These are phyloP conservation scores for Mastacembelus armatus DNA, from an alignment of 2,797 vertebrate genomes.

Conservation along the genomic window DNA sequence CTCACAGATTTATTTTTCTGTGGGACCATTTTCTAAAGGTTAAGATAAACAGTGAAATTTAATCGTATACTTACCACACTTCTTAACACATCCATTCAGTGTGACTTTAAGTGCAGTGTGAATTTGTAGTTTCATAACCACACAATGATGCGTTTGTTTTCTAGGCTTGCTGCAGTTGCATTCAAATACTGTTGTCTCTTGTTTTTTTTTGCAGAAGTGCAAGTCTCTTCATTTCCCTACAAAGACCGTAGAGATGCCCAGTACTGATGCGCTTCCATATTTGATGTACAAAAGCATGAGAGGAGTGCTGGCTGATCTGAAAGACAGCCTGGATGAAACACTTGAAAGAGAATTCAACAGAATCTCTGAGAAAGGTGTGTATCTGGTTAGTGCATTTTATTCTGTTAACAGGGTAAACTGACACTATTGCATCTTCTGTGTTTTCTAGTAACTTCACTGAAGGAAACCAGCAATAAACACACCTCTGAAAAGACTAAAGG, in stretches of 20 bases:
- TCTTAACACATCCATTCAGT: background rate
- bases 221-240: slow-evolving; percentile 66
- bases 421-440: background rate
- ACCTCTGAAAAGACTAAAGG: slow-evolving; percentile 64
- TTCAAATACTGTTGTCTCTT: slow-evolving; percentile 19
- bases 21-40: too few relatives aligned
- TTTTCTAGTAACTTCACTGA: slow-evolving; percentile 67
- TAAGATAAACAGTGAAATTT: too few relatives aligned
- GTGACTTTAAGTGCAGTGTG: background rate
- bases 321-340: slow-evolving; percentile 63
- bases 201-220: slow-evolving; percentile 65
- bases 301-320: slow-evolving; percentile 71
- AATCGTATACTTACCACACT: background rate
- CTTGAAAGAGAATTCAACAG: slow-evolving; percentile 72
- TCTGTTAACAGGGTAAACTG: background rate
- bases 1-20: too few relatives aligned
- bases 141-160: background rate
- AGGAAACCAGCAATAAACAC: slow-evolving; percentile 56
- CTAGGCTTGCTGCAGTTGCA: background rate
- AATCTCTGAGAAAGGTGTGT: slow-evolving; percentile 78
- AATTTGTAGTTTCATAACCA: too few relatives aligned
- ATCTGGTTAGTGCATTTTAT: too few relatives aligned
- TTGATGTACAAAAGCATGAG: slow-evolving; percentile 76
- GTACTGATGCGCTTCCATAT: slow-evolving; percentile 75
- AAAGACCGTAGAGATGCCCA: slow-evolving; percentile 65